phyloP scores from a whole-genome alignment of 1,140 invertebrate species.

The Colletes latitarsis region DNA sequence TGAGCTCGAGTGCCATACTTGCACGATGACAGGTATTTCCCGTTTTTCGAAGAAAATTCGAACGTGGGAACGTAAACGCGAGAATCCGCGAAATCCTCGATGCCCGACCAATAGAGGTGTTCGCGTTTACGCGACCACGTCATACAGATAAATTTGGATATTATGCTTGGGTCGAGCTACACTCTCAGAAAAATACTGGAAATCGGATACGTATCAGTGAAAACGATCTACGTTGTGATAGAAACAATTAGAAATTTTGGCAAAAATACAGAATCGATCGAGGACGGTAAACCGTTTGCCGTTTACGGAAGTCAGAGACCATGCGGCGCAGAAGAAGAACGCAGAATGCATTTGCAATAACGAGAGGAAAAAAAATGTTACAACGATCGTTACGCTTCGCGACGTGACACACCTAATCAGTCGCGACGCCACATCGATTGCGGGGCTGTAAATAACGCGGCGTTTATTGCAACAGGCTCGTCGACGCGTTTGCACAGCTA shows the following conservation, averaged over 20 bases:
- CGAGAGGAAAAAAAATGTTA: not conserved
- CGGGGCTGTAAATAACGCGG: not conserved
- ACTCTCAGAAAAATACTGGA: not conserved
- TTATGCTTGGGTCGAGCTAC: not conserved
- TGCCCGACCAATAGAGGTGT: constrained; percentile 23
- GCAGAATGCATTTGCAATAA: not conserved
- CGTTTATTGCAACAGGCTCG: not conserved
- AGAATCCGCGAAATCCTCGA: constrained; percentile 48
- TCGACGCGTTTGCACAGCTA: not conserved
- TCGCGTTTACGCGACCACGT: constrained; percentile 51
- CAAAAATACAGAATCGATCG: too few relatives aligned
- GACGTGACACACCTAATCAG: constrained; percentile 27
- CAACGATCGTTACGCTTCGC: not conserved
- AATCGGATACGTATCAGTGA: not conserved
- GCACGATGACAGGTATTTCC: constrained; percentile 51
- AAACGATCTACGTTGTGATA: too few relatives aligned
- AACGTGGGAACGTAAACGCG: constrained; percentile 42
- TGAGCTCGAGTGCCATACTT: constrained; percentile 14
- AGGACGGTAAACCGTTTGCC: too few relatives aligned
- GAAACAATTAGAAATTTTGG: too few relatives aligned
- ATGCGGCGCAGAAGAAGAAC: not conserved
- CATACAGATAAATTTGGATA: constrained; percentile 62
- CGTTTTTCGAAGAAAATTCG: constrained; percentile 61
- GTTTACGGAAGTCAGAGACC: not conserved
- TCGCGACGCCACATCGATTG: not conserved